A percentile compares a stretch with the other conserved stretches of the same genome.
These are phyloP conservation scores for Phalera bucephala DNA, from an alignment of 2,888 invertebrate species.

Conservation along the genomic window DNA sequence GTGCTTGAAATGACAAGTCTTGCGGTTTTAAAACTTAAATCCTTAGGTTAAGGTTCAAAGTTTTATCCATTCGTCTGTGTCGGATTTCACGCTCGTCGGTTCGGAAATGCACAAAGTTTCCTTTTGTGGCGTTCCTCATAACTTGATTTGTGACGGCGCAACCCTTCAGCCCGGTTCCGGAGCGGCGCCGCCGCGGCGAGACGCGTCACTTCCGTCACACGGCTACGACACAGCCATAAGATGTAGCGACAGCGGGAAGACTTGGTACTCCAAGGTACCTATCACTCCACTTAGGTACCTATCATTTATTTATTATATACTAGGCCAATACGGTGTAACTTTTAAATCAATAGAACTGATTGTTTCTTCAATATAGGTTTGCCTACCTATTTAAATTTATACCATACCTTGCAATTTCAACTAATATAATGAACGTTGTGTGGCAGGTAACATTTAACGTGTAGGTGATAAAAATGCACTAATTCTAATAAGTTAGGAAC, in stretches of 20 bases:
- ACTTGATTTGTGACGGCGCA: constrained; percentile 82
- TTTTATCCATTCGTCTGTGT: constrained; percentile 36
- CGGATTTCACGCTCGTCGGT: constrained; percentile 75
- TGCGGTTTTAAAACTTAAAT: constrained; percentile 34
- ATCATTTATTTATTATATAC: no score
- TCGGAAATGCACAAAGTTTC: constrained; percentile 82
- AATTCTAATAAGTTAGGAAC: no score
- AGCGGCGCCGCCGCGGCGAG: constrained; percentile 76
- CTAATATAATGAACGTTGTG: no score
- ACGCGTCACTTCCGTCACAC: constrained; percentile 67
- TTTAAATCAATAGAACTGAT: no score
- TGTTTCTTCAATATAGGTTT: no score
- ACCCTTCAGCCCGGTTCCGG: constrained; percentile 77
- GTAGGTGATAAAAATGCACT: no score
- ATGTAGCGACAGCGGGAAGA: constrained; percentile 19
- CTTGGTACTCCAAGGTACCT: no score
- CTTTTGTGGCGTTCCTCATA: constrained; percentile 81
- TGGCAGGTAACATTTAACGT: no score
- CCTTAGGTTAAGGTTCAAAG: constrained; percentile 43
- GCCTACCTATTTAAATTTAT: no score
- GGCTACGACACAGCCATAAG: constrained; percentile 12
- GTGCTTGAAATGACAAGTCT: constrained; percentile 22
- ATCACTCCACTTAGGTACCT: no score
- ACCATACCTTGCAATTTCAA: no score
- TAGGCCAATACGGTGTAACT: no score